These are phyloP conservation scores for Halcyon senegalensis DNA, from an alignment of 2,113 vertebrate species.

Conservation along the genomic window DNA sequence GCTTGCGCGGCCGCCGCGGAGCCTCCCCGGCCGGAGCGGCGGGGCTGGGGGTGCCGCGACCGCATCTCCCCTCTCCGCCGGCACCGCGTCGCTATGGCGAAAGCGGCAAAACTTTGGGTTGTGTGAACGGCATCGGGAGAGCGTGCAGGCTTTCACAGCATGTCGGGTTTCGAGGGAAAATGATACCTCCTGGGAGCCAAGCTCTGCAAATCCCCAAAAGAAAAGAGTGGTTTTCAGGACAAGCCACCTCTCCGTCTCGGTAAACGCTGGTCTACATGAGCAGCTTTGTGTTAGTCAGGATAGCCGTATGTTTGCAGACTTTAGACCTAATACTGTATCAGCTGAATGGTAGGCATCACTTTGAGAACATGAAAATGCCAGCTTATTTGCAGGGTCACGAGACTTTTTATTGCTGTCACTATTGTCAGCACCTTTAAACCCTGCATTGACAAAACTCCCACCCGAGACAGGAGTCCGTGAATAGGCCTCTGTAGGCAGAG, in stretches of 20 bases:
- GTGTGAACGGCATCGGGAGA: not conserved
- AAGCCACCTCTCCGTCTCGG: not conserved
- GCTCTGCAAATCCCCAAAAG: not conserved
- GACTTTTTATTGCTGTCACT: not conserved
- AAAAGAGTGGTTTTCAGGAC: not conserved
- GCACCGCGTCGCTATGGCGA: not conserved
- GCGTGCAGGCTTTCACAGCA: not conserved
- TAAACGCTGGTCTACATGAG: not conserved
- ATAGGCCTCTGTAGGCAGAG: not conserved
- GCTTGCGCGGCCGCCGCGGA: not conserved
- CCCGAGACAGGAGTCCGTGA: not conserved
- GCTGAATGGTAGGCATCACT: not conserved
- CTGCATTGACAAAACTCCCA: not conserved
- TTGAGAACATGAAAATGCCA: not conserved
- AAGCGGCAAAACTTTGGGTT: constrained; percentile 2
- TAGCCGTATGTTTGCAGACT: not conserved
- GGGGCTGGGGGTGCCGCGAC: not conserved
- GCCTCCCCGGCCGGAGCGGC: no score
- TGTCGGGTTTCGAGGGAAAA: not conserved
- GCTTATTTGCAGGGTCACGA: not conserved
- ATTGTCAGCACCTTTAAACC: not conserved
- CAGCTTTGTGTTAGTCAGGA: not conserved
- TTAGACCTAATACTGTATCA: not conserved
- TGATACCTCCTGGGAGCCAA: not conserved
- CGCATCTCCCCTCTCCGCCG: no score